Conservation (phyloP, 30 jellyfish, hydroid and myxozoan species). For the Cassiopea andromeda region DNA sequence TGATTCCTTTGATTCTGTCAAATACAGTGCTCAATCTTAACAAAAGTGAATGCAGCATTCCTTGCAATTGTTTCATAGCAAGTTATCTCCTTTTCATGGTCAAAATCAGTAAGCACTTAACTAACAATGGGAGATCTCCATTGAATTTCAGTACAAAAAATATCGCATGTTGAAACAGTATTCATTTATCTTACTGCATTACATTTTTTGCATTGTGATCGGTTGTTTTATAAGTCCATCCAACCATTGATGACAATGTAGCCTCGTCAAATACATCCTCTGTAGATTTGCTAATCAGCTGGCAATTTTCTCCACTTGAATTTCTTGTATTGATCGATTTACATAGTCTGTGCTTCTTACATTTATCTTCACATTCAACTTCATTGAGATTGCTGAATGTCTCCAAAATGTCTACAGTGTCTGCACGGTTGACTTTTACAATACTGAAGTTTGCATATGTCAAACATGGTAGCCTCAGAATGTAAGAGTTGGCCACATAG, state of each 20-base stretch:
- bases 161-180: not conserved
- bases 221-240: constrained; percentile 37
- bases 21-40: not conserved
- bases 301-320: constrained; percentile 1
- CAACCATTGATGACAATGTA: not conserved
- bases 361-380: constrained; percentile 18
- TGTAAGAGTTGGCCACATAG: not conserved
- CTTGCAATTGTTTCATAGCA: no score
- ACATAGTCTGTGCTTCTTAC: not conserved
- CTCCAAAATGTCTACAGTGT: not conserved
- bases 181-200: not conserved
- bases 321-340: constrained; percentile 13
- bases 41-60: no score
- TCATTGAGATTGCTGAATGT: not conserved
- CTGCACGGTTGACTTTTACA: not conserved
- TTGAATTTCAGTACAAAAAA: not conserved
- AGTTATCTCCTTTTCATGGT: no score
- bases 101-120: no score
- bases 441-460: constrained; percentile 36
- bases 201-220: constrained; percentile 3
- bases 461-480: constrained; percentile 23
- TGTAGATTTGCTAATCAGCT: constrained; percentile 16
- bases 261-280: not conserved
- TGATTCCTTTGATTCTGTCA: no score
- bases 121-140: no score